Evolutionary conservation across 2,797 vertebrate genomes (phyloP).

Genomic region (Acestrorhynchus altus): DNA sequence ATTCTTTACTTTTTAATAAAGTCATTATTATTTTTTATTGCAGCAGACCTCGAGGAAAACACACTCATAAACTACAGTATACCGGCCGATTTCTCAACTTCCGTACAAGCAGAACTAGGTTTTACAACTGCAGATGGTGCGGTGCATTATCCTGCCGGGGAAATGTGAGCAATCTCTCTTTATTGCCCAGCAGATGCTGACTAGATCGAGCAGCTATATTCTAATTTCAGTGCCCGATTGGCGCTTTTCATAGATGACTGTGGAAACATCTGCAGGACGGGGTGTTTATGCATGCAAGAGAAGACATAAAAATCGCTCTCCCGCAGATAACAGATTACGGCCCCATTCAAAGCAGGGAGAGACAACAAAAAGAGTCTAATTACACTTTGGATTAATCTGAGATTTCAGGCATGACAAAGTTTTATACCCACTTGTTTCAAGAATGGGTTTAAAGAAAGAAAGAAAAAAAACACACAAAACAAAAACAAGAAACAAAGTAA

Average conservation of each 20-base stretch:
- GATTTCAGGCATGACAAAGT: conserved; percentile 51
- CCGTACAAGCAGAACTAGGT: conserved; percentile 19
- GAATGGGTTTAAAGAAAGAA: conserved; percentile 43
- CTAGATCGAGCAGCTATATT: conserved; percentile 72
- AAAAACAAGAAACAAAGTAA: not conserved
- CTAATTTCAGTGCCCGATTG: conserved; percentile 74
- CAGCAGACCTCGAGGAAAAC: not conserved
- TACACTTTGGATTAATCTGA: conserved; percentile 53
- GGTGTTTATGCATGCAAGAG: conserved; percentile 63
- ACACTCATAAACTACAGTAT: not conserved
- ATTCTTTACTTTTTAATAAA: not conserved
- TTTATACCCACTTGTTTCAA: conserved; percentile 29
- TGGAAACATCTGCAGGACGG: conserved; percentile 72
- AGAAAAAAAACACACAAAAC: not conserved
- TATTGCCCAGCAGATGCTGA: conserved; percentile 78
- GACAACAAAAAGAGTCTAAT: conserved; percentile 54
- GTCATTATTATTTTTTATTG: not conserved
- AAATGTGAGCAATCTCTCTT: conserved; percentile 76
- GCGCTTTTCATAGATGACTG: conserved; percentile 74
- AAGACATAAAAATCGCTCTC: conserved; percentile 58
- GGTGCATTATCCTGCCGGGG: conserved; percentile 69
- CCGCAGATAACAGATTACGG: conserved; percentile 62
- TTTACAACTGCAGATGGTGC: conserved; percentile 70
- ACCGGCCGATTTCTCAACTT: conserved; percentile 40
- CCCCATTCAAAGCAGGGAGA: conserved; percentile 55